Conservation (phyloP, 2,888 invertebrate genomes). For the Ctenicera cuprea region DNA sequence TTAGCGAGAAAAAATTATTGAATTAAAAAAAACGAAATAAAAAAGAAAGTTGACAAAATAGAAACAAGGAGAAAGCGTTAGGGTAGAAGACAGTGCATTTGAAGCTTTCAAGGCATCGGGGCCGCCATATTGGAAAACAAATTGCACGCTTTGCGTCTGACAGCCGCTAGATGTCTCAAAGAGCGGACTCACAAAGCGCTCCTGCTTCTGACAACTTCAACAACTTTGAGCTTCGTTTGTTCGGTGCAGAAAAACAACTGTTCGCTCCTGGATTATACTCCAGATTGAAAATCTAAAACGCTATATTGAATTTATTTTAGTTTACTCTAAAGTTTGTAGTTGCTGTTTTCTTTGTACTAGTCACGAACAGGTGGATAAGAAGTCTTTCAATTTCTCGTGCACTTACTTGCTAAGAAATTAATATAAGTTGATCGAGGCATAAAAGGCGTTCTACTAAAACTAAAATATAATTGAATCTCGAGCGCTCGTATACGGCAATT, state of each 20-base stretch:
- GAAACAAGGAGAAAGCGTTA: slow-evolving; percentile 47
- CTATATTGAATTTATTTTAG: slow-evolving; percentile 60
- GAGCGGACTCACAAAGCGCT: slow-evolving; percentile 69
- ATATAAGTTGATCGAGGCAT: slow-evolving; percentile 41
- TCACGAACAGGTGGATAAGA: slow-evolving; percentile 47
- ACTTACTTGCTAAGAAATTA: slow-evolving; percentile 43
- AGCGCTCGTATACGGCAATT: not conserved
- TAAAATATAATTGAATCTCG: slow-evolving; percentile 18
- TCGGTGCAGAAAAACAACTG: slow-evolving; percentile 68
- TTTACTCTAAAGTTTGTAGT: slow-evolving; percentile 49
- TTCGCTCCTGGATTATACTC: slow-evolving; percentile 63
- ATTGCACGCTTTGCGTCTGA: slow-evolving; percentile 69
- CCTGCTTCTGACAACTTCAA: slow-evolving; percentile 69
- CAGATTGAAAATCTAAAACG: slow-evolving; percentile 67
- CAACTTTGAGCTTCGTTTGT: slow-evolving; percentile 69
- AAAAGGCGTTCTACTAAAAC: slow-evolving; percentile 23
- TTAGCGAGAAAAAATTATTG: not conserved
- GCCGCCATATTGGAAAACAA: slow-evolving; percentile 71
- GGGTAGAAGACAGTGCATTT: slow-evolving; percentile 64
- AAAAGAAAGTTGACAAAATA: slow-evolving; percentile 5
- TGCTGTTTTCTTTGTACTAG: slow-evolving; percentile 48
- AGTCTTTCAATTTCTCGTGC: slow-evolving; percentile 32
- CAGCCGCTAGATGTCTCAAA: slow-evolving; percentile 71
- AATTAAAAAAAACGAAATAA: not conserved
- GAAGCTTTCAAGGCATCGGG: slow-evolving; percentile 64